Evolutionary conservation across 2,888 invertebrate genomes (phyloP).

Genomic region (Escarpia spicata): DNA sequence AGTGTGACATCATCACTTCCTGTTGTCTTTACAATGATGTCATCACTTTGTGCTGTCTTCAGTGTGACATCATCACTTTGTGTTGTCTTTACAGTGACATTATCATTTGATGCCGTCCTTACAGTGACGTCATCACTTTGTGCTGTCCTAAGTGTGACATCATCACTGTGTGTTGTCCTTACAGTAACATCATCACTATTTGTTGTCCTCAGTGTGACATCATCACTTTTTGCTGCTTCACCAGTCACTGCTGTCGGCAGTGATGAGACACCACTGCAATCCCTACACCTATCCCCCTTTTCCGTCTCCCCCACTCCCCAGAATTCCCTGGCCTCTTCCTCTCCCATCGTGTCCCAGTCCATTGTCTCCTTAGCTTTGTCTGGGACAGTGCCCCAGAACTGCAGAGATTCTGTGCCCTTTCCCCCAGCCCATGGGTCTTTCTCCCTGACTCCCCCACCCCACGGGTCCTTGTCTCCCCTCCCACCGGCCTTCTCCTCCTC

Average conservation of each 20-base stretch:
- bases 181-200: too few relatives aligned
- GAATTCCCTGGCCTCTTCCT: slow-evolving; percentile 14
- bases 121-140: neutral
- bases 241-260: neutral
- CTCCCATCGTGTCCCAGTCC: neutral
- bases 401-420: neutral
- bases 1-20: neutral
- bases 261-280: neutral
- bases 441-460: neutral
- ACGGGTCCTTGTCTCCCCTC: neutral
- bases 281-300: neutral
- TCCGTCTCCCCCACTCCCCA: neutral
- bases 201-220: too few relatives aligned
- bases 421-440: neutral
- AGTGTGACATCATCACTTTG: neutral
- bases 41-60: neutral
- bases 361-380: neutral
- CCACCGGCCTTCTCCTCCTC: neutral
- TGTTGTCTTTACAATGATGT: neutral
- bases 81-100: neutral
- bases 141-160: too few relatives aligned
- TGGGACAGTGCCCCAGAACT: neutral
- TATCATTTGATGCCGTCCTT: neutral
- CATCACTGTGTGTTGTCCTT: neutral
- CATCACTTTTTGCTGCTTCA: neutral